A percentile compares a stretch with the other conserved stretches of the same genome.
Conservation (phyloP, 2,797 vertebrate species). For the Allobates femoralis region DNA sequence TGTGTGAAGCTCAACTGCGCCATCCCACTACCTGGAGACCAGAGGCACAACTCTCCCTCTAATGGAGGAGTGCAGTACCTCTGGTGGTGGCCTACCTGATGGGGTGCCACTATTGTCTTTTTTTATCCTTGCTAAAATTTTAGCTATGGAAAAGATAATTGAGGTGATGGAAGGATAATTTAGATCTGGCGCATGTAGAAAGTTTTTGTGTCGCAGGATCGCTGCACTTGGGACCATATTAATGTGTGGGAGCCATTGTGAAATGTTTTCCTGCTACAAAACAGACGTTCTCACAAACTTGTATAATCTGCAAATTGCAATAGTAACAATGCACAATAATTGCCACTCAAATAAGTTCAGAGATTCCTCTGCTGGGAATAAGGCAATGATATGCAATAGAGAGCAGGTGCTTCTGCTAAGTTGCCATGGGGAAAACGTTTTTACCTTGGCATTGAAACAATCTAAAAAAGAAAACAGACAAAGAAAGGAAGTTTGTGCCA, state of each 20-base stretch:
- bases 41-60: no score
- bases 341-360: constrained; percentile 37
- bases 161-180: neutral
- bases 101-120: no score
- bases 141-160: neutral
- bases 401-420: constrained; percentile 53
- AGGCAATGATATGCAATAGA: constrained; percentile 54
- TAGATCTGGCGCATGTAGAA: neutral
- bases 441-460: constrained; percentile 56
- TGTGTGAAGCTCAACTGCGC: no score
- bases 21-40: no score
- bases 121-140: neutral
- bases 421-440: constrained; percentile 50
- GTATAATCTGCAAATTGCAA: constrained; percentile 52
- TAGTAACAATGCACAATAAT: constrained; percentile 51
- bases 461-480: constrained; percentile 40
- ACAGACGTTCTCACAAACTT: constrained; percentile 31
- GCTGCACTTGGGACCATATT: constrained; percentile 21
- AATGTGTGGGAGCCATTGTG: neutral
- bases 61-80: no score
- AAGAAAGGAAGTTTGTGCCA: constrained; percentile 45
- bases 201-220: neutral
- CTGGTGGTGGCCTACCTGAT: no score
- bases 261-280: constrained; percentile 38
- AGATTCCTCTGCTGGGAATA: constrained; percentile 57